Evolutionary conservation across 2,113 vertebrate genomes (phyloP), one percentile per base, ranked within the genome.

Genomic region (Sisor rabdophorus): DNA sequence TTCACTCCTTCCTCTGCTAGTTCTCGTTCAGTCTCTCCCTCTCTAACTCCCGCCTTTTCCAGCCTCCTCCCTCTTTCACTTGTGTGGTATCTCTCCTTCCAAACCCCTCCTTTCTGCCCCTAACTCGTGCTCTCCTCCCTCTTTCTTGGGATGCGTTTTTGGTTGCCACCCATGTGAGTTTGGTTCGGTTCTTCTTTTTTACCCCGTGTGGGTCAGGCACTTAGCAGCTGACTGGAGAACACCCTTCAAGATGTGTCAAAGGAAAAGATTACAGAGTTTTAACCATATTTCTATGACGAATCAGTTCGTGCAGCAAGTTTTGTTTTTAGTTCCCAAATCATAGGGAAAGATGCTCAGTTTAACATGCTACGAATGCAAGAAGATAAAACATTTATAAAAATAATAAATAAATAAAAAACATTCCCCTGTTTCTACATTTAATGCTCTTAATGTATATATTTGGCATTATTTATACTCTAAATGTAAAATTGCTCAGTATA

Each of bases 171-270:
- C 81, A 79, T 76, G 68, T 75, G 75, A 55, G 74, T 76, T 73
- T 81, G 65, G 80, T 72, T 77, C 30, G n/a, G 76, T 26, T 78
- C 82, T 54, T 36, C 55, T 28, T 36, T n/a, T 28, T 67, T 71
- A 50, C 61, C 80, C 80, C 28, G 59, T 79, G 63, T 61, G 79
- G 77, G 75, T 84, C 75, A 79, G 73, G 74, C 77, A 52, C 63
- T 71, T 32, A 74, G 84, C 86, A 86, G 85, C 80, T 87, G 86
- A 87, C 85, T 74, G 55, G 56, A 59, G 44, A 69, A 79, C 36
- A 26, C 52, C n/a, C 26, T 80, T 40, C 22, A 59, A 16, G 72
- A 64, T 47, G 67, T 67, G 67, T 81, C 77, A 47, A 58, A 71
- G 48, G 74, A 76, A 67, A 76, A 55, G 15, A 68, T 24, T 68